phyloP scores from a whole-genome alignment of 2,888 invertebrate genomes.

The Blastobasis lacticolella region DNA sequence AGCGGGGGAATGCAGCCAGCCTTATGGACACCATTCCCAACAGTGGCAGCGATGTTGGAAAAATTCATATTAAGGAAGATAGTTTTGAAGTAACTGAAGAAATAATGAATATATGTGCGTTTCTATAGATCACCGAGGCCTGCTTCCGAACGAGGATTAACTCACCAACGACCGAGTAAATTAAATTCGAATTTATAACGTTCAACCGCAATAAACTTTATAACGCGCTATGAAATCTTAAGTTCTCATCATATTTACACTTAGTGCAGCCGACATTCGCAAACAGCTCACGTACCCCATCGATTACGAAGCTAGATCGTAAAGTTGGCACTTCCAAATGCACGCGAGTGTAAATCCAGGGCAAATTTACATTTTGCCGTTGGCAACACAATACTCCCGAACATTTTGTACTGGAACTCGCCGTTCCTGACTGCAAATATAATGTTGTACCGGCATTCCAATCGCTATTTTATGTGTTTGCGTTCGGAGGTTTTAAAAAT shows the following conservation, averaged over 20 bases:
- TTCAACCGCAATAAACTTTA: constrained; percentile 1
- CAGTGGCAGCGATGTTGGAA: no score
- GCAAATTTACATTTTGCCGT: constrained; percentile 3
- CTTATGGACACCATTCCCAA: no score
- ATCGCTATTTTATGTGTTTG: constrained; percentile 16
- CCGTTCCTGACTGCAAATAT: not conserved
- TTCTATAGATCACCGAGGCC: no score
- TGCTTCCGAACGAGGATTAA: no score
- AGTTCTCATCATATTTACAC: constrained; percentile 25
- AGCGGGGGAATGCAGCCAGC: no score
- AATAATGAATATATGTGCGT: no score
- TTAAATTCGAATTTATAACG: not conserved
- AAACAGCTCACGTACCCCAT: constrained; percentile 36
- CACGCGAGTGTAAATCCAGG: constrained; percentile 23
- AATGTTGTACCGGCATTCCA: constrained; percentile 2
- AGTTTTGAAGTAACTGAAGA: no score
- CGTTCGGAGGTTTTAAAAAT: constrained; percentile 14
- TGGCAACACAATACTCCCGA: not conserved
- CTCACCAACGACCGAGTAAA: not conserved
- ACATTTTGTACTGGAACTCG: not conserved
- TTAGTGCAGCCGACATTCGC: constrained; percentile 18
- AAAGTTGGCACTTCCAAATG: constrained; percentile 40
- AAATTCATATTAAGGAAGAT: no score
- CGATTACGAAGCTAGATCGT: constrained; percentile 41
- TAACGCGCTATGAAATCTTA: constrained; percentile 19